Base-by-base conservation (phyloP, 2,888 invertebrate species). In the Aphrophora alni region DNA sequence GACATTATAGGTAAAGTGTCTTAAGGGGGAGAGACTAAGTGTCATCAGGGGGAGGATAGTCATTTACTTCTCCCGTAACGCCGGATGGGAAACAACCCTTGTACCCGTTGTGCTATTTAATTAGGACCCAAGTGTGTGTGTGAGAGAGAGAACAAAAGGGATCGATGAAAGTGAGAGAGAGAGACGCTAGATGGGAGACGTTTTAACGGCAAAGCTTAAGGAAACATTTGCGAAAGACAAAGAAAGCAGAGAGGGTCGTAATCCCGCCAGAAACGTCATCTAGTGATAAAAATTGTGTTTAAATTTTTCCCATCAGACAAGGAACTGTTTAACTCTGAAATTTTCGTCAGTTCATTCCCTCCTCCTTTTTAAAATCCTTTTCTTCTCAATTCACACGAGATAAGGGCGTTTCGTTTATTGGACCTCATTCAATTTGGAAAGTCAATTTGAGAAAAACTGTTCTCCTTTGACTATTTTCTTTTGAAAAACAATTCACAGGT, bases 161-260 rank as follows among this genome's bases (percentile, higher is more conserved):
- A 59, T 59, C 21, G 4, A 21, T 59, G 21, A n/a, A 5, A 59
- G 59, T 5, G 44, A 17, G 14, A 59, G 21, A 44, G 5, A 14
- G 8, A 44, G 44, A n/a, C n/a, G n/a, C n/a, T n/a, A 44, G 74
- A 21, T 59, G 75, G 69, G 70, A 78, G 72, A 72, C 72, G 38
- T 77, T 79, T 79, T 78, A 72, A 78, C 72, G 78, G 27, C 51
- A 24, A 25, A 72, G 77, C 77, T 77, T 70, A 72, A 78, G 70
- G 77, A 71, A 77, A 71, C 77, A 71, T 77, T 77, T 71, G 71
- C 7, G 12, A 71, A 38, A n/a, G 71, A 70, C 38, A 77, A 71
- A 21, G 70, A 77, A 76, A 69, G 44, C 17, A 14, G 10, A 14
- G 44, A 12, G 44, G 3, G 2, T 14, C 8, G 14, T 44, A 44